Percentiles rank a stretch among this genome's conserved stretches.
These are phyloP conservation scores for Temnothorax unifasciatus DNA, from an alignment of 2,888 invertebrate genomes.

Conservation along the genomic window DNA sequence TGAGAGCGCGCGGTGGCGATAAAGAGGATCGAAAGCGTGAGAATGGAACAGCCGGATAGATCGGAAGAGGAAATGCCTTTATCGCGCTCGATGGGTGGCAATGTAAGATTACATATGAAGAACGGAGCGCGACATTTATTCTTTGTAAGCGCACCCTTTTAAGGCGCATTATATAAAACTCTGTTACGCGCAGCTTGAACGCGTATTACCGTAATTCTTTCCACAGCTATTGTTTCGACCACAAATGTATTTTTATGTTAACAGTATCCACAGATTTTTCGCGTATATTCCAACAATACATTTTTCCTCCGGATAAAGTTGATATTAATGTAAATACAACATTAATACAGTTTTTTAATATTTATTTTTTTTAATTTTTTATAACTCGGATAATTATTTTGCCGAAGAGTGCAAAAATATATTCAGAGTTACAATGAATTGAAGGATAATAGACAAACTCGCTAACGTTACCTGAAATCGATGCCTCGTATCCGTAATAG, in stretches of 20 bases:
- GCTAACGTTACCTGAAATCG: not conserved
- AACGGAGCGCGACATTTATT: constrained; percentile 2
- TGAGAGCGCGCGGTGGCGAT: constrained; percentile 26
- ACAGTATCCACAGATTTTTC: not conserved
- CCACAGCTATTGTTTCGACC: not conserved
- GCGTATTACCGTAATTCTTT: not conserved
- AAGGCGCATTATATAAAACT: constrained; percentile 6
- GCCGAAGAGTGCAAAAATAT: not conserved
- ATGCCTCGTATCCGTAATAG: not conserved
- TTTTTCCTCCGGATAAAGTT: not conserved
- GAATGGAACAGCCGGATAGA: constrained; percentile 60
- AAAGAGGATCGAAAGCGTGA: constrained; percentile 65
- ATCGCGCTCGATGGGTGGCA: constrained; percentile 19
- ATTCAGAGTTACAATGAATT: not conserved
- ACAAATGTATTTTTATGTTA: not conserved
- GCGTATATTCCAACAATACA: not conserved
- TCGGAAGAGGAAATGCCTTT: constrained; percentile 29
- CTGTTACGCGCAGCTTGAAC: not conserved
- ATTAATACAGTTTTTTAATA: not conserved
- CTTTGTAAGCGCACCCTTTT: not conserved
- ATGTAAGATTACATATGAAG: constrained; percentile 8
- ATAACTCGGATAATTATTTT: not conserved
- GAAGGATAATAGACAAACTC: not conserved
- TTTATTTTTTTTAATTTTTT: not conserved
- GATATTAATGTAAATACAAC: not conserved